phyloP scores from a whole-genome alignment of 2,888 invertebrate genomes.

The Leptinotarsa haldemani region DNA sequence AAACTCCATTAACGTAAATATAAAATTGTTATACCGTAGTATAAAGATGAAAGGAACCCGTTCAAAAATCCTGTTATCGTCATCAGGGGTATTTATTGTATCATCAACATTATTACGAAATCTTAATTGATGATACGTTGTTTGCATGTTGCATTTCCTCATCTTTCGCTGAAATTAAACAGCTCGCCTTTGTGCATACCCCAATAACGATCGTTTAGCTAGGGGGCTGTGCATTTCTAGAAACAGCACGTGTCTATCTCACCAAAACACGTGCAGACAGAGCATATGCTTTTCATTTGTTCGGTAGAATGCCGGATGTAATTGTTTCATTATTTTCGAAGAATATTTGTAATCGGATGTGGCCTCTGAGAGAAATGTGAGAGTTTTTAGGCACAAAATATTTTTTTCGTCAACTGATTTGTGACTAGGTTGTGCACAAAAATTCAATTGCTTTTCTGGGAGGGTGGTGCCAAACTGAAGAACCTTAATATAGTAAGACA shows the following conservation, averaged over 20 bases:
- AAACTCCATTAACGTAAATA: constrained; percentile 1
- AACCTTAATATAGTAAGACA: too few relatives aligned
- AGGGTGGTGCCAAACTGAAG: too few relatives aligned
- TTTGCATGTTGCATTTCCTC: background rate
- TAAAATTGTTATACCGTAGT: background rate
- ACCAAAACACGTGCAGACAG: constrained; percentile 5
- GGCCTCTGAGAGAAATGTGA: too few relatives aligned
- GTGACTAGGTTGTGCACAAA: too few relatives aligned
- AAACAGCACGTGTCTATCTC: constrained; percentile 2
- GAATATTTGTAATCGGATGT: too few relatives aligned
- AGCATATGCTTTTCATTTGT: constrained; percentile 20
- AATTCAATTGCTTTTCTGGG: too few relatives aligned
- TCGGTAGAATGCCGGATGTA: constrained; percentile 3
- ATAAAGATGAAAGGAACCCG: background rate
- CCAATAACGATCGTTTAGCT: background rate
- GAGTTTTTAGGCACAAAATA: background rate
- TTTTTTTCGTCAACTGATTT: background rate
- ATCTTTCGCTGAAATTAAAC: background rate
- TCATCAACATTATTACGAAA: background rate
- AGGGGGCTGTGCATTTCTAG: constrained; percentile 6
- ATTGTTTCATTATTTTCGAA: background rate
- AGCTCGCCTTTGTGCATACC: background rate
- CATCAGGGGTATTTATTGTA: background rate
- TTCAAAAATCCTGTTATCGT: background rate
- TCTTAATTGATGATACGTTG: background rate